These are phyloP conservation scores for Cephonodes hylas DNA, from an alignment of 2,888 invertebrate species.

Conservation along the genomic window DNA sequence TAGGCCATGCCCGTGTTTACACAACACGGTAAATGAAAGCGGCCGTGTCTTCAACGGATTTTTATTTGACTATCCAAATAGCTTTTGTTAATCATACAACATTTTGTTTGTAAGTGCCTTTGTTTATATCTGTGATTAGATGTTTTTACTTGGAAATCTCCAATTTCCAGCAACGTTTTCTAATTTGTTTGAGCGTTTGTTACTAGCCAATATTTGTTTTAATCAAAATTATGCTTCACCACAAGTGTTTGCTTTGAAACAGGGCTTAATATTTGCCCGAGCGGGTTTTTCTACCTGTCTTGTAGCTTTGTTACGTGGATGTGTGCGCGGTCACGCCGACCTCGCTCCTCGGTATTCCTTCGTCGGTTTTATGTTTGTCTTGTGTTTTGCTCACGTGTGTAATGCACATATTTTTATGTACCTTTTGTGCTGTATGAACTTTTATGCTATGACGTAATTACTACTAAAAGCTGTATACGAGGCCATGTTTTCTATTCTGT, in stretches of 20 bases:
- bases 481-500: too few relatives aligned
- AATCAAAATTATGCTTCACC: slow-evolving; percentile 56
- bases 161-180: slow-evolving; percentile 42
- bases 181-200: slow-evolving; percentile 42
- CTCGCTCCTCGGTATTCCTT: slow-evolving; percentile 55
- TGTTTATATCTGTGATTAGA: slow-evolving; percentile 48
- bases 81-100: slow-evolving; percentile 43
- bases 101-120: slow-evolving; percentile 37
- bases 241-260: slow-evolving; percentile 55
- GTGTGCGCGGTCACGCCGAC: slow-evolving; percentile 69
- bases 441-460: slow-evolving; percentile 4
- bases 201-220: slow-evolving; percentile 51
- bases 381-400: slow-evolving; percentile 39
- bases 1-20: slow-evolving; percentile 41
- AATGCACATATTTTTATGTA: slow-evolving; percentile 24
- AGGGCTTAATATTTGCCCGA: slow-evolving; percentile 55
- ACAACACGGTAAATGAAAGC: slow-evolving; percentile 41
- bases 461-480: not conserved
- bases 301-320: slow-evolving; percentile 59
- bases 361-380: slow-evolving; percentile 47
- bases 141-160: slow-evolving; percentile 40
- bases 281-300: slow-evolving; percentile 67
- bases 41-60: slow-evolving; percentile 35
- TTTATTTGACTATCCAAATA: slow-evolving; percentile 42
- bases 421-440: slow-evolving; percentile 10